A percentile compares a stretch with the other conserved stretches of the same genome.
These are phyloP conservation scores for Pterocles burchelli DNA, from an alignment of 2,113 vertebrate species.

Conservation along the genomic window DNA sequence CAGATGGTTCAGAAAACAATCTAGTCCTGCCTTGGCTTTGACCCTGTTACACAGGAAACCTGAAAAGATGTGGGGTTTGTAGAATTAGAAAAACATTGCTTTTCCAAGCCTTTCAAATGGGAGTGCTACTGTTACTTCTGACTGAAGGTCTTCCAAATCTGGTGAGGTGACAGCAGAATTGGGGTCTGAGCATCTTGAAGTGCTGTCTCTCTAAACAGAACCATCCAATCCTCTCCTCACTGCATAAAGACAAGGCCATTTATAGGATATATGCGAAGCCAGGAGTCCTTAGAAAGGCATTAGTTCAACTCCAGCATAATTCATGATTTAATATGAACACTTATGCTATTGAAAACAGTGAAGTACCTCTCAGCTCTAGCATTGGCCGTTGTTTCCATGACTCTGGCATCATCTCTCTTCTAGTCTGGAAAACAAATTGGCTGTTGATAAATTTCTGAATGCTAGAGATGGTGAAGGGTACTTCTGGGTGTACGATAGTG, in stretches of 20 bases:
- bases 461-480: conserved; percentile 75
- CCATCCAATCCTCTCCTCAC: not conserved
- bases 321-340: not conserved
- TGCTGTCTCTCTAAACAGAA: not conserved
- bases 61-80: not conserved
- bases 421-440: conserved; percentile 78
- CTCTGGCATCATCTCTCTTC: conserved; percentile 74
- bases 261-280: not conserved
- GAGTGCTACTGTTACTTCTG: not conserved
- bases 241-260: not conserved
- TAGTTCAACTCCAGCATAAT: not conserved
- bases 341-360: not conserved
- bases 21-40: not conserved
- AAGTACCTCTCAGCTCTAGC: conserved; percentile 73
- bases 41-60: not conserved
- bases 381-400: conserved; percentile 75
- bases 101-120: not conserved
- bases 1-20: not conserved
- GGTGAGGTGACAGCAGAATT: not conserved
- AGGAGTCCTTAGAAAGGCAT: not conserved
- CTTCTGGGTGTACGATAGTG: conserved; percentile 72
- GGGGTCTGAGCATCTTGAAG: not conserved
- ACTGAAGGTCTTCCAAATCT: not conserved
- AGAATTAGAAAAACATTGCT: not conserved
- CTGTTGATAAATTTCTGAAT: conserved; percentile 80